Evolutionary conservation across 2,888 invertebrate species (phyloP).

Genomic region (Acanthosepion esculentum): DNA sequence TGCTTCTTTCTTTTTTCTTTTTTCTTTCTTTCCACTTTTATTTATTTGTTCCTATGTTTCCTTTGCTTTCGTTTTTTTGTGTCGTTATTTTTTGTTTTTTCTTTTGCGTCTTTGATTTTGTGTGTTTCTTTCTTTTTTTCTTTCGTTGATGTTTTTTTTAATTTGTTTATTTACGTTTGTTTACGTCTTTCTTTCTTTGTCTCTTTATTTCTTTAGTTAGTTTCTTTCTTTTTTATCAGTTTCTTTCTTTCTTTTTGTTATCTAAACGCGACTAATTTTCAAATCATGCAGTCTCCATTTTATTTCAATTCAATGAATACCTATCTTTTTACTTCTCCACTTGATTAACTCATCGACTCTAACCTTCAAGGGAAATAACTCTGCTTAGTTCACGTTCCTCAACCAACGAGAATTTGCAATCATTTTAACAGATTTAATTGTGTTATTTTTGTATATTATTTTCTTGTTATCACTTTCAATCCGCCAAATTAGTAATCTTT

Average conservation of each 20-base stretch:
- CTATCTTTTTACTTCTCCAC: neutral
- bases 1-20: neutral
- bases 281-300: neutral
- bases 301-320: neutral
- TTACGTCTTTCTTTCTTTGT: neutral
- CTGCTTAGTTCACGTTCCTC: neutral
- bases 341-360: neutral
- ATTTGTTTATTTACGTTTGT: neutral
- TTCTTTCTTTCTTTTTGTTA: neutral
- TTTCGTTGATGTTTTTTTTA: neutral
- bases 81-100: neutral
- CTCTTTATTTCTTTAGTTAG: no score
- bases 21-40: neutral
- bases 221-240: neutral
- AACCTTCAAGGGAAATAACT: neutral
- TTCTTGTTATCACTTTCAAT: neutral
- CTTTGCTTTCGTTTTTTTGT: neutral
- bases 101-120: neutral
- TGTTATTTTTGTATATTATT: neutral
- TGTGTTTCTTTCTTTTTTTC: neutral
- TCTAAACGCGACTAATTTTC: neutral
- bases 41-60: neutral
- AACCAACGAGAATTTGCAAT: neutral
- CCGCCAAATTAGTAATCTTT: neutral
- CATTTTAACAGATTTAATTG: neutral